Evolutionary conservation across 2,797 vertebrate genomes (phyloP), one percentile per base, ranked within the genome.

Genomic region (Denticeps clupeoides): DNA sequence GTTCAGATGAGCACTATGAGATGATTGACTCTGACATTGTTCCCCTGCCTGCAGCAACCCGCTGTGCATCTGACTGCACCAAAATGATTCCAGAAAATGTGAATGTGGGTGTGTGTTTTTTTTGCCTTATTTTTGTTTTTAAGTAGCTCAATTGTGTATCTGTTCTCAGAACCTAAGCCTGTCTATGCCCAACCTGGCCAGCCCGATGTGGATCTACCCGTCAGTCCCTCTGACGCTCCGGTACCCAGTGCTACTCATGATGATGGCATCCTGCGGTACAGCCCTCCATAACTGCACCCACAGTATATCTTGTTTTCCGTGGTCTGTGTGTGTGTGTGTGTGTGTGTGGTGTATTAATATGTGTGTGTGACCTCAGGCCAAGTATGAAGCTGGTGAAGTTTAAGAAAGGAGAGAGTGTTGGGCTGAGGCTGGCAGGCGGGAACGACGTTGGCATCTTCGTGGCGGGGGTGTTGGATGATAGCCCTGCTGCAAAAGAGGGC

Each of bases 381-480:
- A 97, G 91, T 79, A 97, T 99, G 93, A 99, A 99, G 74, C 81
- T 99, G 70, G 93, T 99, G 42, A 97, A 97, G 77, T 99, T 99
- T 78, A 91, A 89, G 73, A 99, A 99, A 81, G 95, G 94, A 49
- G 95, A 99, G 52, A 99, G 95, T 1, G 95, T 99, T 62, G 95
- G 95, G 9, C 80, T 99, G 64, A 87, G 94, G 10, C 83, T 99
- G 65, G 95, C 95, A 13, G 95, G 95, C 42, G 95, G 95, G 45
- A 99, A 98, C 49, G 95, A 99, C 33, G 95, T 99, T 46, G 95
- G 95, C 62, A 99, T 99, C 75, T 99, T 99, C 58, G 95, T 99
- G 51, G 95, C 94, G 7, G 95, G 95, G 32, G 95, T 99, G 57
- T 78, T 97, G 49, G 93, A 97, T 73, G 95, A 97, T 52, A 99